phyloP scores from a whole-genome alignment of 2,888 invertebrate species.

The Drosophila flavopinicola region DNA sequence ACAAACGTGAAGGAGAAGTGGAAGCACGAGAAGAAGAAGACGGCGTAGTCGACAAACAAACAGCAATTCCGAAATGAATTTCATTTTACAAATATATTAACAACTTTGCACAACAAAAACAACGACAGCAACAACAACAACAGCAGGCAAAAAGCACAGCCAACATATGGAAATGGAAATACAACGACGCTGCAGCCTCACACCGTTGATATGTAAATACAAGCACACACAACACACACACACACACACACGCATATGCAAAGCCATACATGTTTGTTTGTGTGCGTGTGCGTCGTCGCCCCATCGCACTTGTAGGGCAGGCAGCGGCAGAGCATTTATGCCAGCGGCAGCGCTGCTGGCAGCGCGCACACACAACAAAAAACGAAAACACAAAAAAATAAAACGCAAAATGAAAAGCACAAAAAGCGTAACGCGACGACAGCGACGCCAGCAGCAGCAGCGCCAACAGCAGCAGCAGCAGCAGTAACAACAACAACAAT shows the following conservation, averaged over 20 bases:
- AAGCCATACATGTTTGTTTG: slow-evolving; percentile 4
- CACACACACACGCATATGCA: neutral
- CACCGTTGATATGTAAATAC: slow-evolving; percentile 55
- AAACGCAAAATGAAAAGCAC: slow-evolving; percentile 62
- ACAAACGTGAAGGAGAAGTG: neutral
- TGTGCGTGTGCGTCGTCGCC: slow-evolving; percentile 45
- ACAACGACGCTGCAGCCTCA: slow-evolving; percentile 62
- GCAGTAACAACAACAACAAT: slow-evolving; percentile 63
- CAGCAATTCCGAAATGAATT: slow-evolving; percentile 78
- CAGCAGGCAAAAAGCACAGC: slow-evolving; percentile 60
- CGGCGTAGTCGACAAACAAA: slow-evolving; percentile 52
- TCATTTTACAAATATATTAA: slow-evolving; percentile 82
- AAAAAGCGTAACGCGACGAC: slow-evolving; percentile 66
- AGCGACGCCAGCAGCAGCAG: slow-evolving; percentile 31
- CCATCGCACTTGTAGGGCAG: slow-evolving; percentile 70
- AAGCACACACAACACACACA: slow-evolving; percentile 27
- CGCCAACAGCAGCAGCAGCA: slow-evolving; percentile 32
- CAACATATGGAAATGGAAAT: slow-evolving; percentile 79
- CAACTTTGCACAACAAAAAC: slow-evolving; percentile 70
- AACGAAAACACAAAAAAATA: slow-evolving; percentile 22
- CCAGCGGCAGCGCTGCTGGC: slow-evolving; percentile 68
- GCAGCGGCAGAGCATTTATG: slow-evolving; percentile 68
- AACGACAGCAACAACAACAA: slow-evolving; percentile 16
- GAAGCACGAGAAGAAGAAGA: neutral
- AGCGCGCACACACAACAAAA: slow-evolving; percentile 44